Evolutionary conservation across 2,113 vertebrate genomes (phyloP).

Genomic region (Xenus cinereus): DNA sequence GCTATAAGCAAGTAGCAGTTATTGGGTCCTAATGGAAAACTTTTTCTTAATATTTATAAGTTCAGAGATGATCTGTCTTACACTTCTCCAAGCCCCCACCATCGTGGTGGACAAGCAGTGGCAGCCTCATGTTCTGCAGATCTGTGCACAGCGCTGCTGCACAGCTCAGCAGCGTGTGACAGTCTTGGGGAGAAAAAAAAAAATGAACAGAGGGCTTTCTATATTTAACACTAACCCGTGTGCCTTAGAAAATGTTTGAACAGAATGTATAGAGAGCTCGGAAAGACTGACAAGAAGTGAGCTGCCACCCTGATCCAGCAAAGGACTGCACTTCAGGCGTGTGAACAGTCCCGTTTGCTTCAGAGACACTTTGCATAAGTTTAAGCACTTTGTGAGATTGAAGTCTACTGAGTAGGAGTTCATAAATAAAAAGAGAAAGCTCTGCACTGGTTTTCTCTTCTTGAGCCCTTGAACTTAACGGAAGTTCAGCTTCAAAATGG

Average conservation of each 20-base stretch:
- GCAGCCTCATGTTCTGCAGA: not conserved
- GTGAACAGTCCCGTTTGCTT: not conserved
- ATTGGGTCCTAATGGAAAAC: not conserved
- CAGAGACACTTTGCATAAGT: conserved; percentile 39
- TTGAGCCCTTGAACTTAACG: conserved; percentile 1
- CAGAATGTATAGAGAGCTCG: not conserved
- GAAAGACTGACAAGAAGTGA: not conserved
- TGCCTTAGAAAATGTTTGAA: not conserved
- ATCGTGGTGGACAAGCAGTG: not conserved
- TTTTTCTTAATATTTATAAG: not conserved
- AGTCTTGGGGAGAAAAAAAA: not conserved
- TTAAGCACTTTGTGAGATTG: conserved; percentile 16
- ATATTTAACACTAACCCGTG: not conserved
- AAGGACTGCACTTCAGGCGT: not conserved
- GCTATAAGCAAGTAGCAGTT: not conserved
- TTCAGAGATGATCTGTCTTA: not conserved
- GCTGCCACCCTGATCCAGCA: conserved; percentile 26
- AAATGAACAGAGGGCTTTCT: not conserved
- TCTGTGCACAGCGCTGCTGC: not conserved
- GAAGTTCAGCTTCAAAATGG: conserved; percentile 20
- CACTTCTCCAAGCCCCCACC: not conserved
- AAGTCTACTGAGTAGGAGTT: conserved; percentile 32
- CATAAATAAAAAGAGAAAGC: conserved; percentile 16
- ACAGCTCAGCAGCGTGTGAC: not conserved
- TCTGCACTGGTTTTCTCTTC: conserved; percentile 1